These are phyloP conservation scores for Idaea dimidiata DNA, from an alignment of 2,888 invertebrate genomes.

Conservation along the genomic window DNA sequence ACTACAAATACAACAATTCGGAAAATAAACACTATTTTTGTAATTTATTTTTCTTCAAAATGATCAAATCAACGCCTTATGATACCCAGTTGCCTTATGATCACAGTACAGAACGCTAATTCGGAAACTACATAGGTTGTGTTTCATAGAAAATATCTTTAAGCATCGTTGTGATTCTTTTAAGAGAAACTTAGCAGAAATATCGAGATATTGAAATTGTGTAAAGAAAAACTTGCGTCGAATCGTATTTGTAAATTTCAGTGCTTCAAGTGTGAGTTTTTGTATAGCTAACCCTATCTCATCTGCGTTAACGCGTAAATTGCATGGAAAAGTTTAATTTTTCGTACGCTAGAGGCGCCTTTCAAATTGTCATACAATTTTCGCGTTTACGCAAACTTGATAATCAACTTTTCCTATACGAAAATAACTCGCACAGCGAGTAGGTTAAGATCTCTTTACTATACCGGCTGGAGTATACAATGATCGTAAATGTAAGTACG, in stretches of 20 bases:
- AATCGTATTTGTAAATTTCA: not conserved
- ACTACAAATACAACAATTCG: no score
- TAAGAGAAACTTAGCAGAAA: constrained; percentile 31
- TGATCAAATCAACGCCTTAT: constrained; percentile 44
- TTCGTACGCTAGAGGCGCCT: no score
- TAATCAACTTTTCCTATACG: no score
- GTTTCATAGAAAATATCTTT: constrained; percentile 50
- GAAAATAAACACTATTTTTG: constrained; percentile 16
- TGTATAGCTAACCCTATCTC: no score
- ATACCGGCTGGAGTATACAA: no score
- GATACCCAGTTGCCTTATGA: constrained; percentile 57
- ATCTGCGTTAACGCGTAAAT: no score
- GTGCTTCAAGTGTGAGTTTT: not conserved
- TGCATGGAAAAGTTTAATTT: no score
- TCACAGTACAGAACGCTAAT: constrained; percentile 40
- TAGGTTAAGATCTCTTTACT: no score
- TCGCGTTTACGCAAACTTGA: no score
- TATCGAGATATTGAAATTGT: constrained; percentile 10
- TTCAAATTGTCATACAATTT: no score
- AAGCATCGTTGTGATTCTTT: constrained; percentile 48
- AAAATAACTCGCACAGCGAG: no score
- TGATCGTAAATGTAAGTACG: no score
- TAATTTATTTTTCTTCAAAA: constrained; percentile 22
- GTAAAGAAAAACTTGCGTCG: constrained; percentile 17
- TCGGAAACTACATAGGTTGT: constrained; percentile 52